These are phyloP conservation scores for Hyperoplus immaculatus DNA, from an alignment of 2,797 vertebrate genomes.

Conservation along the genomic window DNA sequence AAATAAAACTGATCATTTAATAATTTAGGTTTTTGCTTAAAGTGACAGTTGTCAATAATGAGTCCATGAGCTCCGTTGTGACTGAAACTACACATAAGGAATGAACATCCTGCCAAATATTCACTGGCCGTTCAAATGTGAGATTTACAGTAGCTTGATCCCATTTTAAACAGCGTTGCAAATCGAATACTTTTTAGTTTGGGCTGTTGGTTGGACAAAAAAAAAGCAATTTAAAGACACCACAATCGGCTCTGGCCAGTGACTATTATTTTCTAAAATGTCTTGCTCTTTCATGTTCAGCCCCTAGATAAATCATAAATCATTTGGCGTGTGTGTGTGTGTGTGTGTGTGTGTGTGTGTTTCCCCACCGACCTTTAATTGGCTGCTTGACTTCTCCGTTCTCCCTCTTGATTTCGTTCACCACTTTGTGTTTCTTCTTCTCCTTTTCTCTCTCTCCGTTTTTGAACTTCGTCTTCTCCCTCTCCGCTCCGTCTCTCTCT, in stretches of 20 bases:
- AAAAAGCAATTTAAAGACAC: neutral
- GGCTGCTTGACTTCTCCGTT: constrained; percentile 94
- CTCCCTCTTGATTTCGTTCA: constrained; percentile 95
- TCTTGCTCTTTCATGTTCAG: too few relatives aligned
- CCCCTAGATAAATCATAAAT: neutral
- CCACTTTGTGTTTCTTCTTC: constrained; percentile 94
- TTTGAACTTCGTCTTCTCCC: constrained; percentile 90
- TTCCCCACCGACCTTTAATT: constrained; percentile 89
- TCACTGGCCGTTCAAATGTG: neutral
- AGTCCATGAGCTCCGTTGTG: neutral
- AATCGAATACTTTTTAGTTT: neutral
- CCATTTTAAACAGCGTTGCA: neutral
- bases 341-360: too few relatives aligned
- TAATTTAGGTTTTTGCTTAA: neutral
- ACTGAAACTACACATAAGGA: neutral
- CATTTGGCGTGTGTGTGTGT: neutral
- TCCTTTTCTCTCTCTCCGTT: constrained; percentile 90
- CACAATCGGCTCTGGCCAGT: too few relatives aligned
- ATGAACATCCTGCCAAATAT: too few relatives aligned
- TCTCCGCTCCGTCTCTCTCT: constrained; percentile 89
- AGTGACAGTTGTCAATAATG: neutral
- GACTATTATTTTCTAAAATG: too few relatives aligned
- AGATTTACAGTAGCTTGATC: neutral
- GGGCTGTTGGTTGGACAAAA: neutral
- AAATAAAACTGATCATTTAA: neutral